Evolutionary conservation across 2,113 vertebrate species (phyloP).

Genomic region (Cyphotilapia sp.): DNA sequence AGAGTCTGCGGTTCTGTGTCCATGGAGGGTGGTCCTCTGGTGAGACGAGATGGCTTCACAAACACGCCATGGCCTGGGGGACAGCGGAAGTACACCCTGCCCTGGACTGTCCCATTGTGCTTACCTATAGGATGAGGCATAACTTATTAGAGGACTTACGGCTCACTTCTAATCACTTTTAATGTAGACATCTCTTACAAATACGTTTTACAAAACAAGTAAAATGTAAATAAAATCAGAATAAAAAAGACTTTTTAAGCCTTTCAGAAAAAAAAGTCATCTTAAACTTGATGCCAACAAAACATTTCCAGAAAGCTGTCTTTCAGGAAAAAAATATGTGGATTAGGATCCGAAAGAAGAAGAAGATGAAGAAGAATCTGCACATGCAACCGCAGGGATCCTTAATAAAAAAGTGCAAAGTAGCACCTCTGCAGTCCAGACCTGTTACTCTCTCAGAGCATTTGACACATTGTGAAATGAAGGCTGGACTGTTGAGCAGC

Average conservation of each 20-base stretch:
- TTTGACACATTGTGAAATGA: background rate
- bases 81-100: constrained; percentile 78
- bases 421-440: background rate
- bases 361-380: background rate
- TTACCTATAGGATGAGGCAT: constrained; percentile 71
- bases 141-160: background rate
- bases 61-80: constrained; percentile 77
- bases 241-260: background rate
- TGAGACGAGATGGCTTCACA: constrained; percentile 76
- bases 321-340: background rate
- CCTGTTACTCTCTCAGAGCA: background rate
- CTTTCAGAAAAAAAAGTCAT: background rate
- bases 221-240: background rate
- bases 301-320: background rate
- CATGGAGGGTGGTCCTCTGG: constrained; percentile 68
- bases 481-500: background rate
- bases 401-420: background rate
- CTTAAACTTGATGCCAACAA: background rate
- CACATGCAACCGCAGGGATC: background rate
- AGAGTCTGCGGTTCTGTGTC: constrained; percentile 55
- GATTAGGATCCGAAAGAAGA: background rate
- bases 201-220: background rate
- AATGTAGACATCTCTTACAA: background rate
- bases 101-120: constrained; percentile 79
- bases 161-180: background rate